Evolutionary conservation across 2,888 invertebrate species (phyloP).

Genomic region (Cephus pygmeus): DNA sequence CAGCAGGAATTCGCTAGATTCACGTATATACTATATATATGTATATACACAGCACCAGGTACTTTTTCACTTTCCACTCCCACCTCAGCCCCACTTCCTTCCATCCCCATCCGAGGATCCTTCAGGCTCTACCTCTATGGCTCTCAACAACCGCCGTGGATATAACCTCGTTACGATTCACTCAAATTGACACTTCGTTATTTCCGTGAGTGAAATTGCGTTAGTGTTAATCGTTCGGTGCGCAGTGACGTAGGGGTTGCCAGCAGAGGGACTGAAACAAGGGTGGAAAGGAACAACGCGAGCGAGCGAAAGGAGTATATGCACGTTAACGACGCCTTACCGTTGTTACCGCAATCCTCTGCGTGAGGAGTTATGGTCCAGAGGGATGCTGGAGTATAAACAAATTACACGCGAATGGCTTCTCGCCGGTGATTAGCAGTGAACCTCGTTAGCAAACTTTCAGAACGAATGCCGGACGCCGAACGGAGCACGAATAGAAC

Average conservation of each 20-base stretch:
- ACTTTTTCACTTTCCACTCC: not conserved
- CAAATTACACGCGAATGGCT: slow-evolving; percentile 62
- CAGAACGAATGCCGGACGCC: slow-evolving; percentile 24
- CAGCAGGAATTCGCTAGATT: too few relatives aligned
- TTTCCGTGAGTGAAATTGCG: slow-evolving; percentile 16
- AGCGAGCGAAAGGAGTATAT: not conserved
- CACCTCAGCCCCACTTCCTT: not conserved
- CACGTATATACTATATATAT: too few relatives aligned
- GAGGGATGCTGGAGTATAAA: slow-evolving; percentile 54
- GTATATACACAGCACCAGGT: not conserved
- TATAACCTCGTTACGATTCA: slow-evolving; percentile 16
- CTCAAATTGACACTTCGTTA: slow-evolving; percentile 22
- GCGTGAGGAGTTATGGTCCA: slow-evolving; percentile 45
- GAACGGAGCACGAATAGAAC: not conserved
- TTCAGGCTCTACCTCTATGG: too few relatives aligned
- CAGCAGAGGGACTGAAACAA: too few relatives aligned
- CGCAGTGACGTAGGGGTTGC: slow-evolving; percentile 10
- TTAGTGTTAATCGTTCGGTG: slow-evolving; percentile 19
- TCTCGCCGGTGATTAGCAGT: slow-evolving; percentile 60
- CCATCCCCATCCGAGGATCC: too few relatives aligned
- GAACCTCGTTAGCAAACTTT: slow-evolving; percentile 60
- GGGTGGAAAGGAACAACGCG: too few relatives aligned
- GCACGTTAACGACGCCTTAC: too few relatives aligned
- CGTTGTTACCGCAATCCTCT: too few relatives aligned
- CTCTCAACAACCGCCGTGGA: not conserved